Conservation (phyloP, 2,113 vertebrate genomes). For the Clarias gariepinus region DNA sequence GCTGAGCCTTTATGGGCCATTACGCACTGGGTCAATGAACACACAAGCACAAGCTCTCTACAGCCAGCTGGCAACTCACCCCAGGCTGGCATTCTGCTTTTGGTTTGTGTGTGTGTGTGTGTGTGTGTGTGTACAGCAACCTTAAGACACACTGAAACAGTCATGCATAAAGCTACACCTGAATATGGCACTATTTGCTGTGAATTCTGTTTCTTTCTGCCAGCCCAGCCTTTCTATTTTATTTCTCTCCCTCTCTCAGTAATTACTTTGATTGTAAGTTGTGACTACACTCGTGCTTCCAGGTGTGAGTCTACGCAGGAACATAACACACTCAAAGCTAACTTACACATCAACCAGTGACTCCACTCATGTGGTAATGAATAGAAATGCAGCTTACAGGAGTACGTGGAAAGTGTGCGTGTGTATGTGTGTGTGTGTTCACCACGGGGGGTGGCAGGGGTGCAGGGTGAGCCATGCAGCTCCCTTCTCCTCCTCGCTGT, state of each 20-base stretch:
- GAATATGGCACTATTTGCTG: conserved; percentile 1
- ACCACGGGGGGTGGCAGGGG: conserved; percentile 55
- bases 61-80: conserved; percentile 46
- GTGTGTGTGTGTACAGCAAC: background rate
- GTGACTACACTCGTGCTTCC: conserved; percentile 86
- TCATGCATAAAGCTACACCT: conserved; percentile 10
- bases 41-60: conserved; percentile 68
- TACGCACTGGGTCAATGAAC: conserved; percentile 74
- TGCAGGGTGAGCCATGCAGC: conserved; percentile 72
- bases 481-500: conserved; percentile 96
- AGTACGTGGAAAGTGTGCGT: conserved; percentile 48
- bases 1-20: conserved; percentile 74
- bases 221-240: conserved; percentile 83
- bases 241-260: conserved; percentile 80
- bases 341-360: conserved; percentile 89
- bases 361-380: conserved; percentile 90
- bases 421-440: conserved; percentile 34
- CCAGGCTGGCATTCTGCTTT: conserved; percentile 32
- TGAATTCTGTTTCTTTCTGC: conserved; percentile 43
- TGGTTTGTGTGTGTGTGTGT: conserved; percentile 23
- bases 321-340: conserved; percentile 92
- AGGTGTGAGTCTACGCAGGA: conserved; percentile 79
- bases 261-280: conserved; percentile 79
- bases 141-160: conserved; percentile 1
- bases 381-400: conserved; percentile 90